Base-by-base conservation (phyloP, 2,888 invertebrate genomes). In the Lithosia quadra region DNA sequence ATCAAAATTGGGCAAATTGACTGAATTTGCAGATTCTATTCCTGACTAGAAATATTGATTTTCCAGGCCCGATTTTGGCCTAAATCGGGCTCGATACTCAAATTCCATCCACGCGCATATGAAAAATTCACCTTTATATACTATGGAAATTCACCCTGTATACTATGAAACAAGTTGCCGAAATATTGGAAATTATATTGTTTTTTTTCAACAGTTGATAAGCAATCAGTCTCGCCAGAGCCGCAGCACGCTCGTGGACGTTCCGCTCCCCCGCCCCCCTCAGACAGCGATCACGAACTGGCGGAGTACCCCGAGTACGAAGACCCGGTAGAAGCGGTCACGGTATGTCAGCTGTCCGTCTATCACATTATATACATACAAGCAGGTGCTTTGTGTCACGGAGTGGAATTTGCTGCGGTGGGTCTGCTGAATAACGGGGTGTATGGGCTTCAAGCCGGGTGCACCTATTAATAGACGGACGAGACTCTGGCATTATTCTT, bases 271-370 rank as follows among this genome's bases (percentile, higher is more conserved):
- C 80, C 85, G 0, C 80, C 76, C 36, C 15, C 72, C 1, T 22
- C 36, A 2, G 83, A 84, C 11, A 73, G 76, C 0, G 84, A 85
- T 9, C 70, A 86, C 1, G 90, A 89, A 63, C 85, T 90, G 58
- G 69, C 77, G 0, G 74, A 87, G 28, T 83, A 87, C 34, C 92
- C 91, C 0, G 94, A 94, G 71, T 89, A 89, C 33, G 93, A 93
- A 0, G 93, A 94, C 64, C 90, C 94, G 0, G 87, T 94, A 1
- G 88, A 89, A 64, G 94, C 94, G 49, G 94, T 94, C 21, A 92
- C 92, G 81, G 94, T 94, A 77, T 63, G 21, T 28, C 28, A 10
- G 24, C 24, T 0, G 13, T 39, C 3, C 9, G n/a, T n/a, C 36
- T 13, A 10, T 34, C 34, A 34, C 8, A 7, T 8, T 8, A 34